Evolutionary conservation across 2,113 vertebrate genomes (phyloP).

Genomic region (Thalassoma bifasciatum): DNA sequence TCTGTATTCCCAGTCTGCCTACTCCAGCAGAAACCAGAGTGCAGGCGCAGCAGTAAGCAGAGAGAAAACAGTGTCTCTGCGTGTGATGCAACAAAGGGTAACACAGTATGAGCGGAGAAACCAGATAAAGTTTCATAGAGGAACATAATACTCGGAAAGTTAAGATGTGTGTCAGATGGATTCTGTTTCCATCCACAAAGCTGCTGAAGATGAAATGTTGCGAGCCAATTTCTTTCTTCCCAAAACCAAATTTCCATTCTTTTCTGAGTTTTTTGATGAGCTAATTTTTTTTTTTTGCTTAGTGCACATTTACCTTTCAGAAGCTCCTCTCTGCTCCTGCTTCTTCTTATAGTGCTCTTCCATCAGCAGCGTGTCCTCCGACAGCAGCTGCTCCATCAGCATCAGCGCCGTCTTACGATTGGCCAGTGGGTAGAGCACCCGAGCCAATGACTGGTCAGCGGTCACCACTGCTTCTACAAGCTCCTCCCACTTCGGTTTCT

Average conservation of each 20-base stretch:
- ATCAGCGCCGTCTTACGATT: constrained; percentile 87
- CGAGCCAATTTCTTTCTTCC: too few species aligned
- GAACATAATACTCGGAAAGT: constrained; percentile 24
- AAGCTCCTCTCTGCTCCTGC: constrained; percentile 66
- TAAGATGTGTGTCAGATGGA: not conserved
- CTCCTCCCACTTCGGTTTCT: constrained; percentile 77
- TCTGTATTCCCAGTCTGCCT: constrained; percentile 31
- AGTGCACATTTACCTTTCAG: constrained; percentile 65
- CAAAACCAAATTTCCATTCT: too few species aligned
- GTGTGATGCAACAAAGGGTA: constrained; percentile 52
- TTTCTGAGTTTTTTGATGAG: too few species aligned
- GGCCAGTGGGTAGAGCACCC: constrained; percentile 83
- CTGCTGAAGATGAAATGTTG: not conserved
- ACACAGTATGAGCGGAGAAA: constrained; percentile 30
- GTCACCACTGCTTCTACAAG: constrained; percentile 86
- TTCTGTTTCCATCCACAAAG: constrained; percentile 8
- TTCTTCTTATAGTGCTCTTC: constrained; percentile 85
- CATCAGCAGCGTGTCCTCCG: constrained; percentile 84
- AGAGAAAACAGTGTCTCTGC: constrained; percentile 46
- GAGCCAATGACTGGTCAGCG: constrained; percentile 86
- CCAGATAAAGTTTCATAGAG: constrained; percentile 36
- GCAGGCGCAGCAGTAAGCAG: constrained; percentile 42
- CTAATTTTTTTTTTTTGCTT: too few species aligned
- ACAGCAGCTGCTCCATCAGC: constrained; percentile 93
- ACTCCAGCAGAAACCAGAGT: constrained; percentile 43